These are phyloP conservation scores for Gallinago solitaria DNA, from an alignment of 2,797 vertebrate species.

Conservation along the genomic window DNA sequence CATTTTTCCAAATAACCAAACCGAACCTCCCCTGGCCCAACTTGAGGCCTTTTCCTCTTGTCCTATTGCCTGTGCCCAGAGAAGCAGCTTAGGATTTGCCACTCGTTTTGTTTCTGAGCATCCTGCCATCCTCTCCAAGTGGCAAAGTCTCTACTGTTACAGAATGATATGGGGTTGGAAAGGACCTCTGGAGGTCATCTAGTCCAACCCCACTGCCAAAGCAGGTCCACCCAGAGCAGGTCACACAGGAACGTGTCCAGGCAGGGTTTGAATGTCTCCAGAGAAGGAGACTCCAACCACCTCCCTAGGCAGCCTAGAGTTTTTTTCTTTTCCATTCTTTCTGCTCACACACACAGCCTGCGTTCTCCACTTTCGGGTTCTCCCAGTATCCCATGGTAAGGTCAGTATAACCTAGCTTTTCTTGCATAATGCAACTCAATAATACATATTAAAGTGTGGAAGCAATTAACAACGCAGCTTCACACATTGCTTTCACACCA, in stretches of 20 bases:
- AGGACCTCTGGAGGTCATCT: too few species aligned
- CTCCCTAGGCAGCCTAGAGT: too few species aligned
- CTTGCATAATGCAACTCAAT: neutral
- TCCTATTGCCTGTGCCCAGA: neutral
- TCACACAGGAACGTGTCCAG: too few species aligned
- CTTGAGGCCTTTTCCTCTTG: too few species aligned
- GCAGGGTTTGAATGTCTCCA: too few species aligned
- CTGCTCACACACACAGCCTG: neutral
- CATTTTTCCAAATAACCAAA: too few species aligned
- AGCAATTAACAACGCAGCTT: constrained; percentile 51
- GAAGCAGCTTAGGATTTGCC: neutral
- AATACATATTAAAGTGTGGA: constrained; percentile 23
- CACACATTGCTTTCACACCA: constrained; percentile 41
- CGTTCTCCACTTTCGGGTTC: neutral
- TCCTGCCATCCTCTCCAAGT: neutral
- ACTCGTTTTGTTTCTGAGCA: neutral
- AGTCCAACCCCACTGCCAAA: too few species aligned
- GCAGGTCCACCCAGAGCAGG: too few species aligned
- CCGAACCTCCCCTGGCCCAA: too few species aligned
- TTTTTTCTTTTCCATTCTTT: neutral
- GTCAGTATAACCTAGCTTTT: neutral
- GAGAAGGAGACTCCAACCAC: too few species aligned
- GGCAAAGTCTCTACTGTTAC: neutral
- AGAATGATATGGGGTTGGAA: too few species aligned
- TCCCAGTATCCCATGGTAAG: neutral